Conservation (phyloP, 2,797 vertebrate genomes). For the Fratercula arctica region DNA sequence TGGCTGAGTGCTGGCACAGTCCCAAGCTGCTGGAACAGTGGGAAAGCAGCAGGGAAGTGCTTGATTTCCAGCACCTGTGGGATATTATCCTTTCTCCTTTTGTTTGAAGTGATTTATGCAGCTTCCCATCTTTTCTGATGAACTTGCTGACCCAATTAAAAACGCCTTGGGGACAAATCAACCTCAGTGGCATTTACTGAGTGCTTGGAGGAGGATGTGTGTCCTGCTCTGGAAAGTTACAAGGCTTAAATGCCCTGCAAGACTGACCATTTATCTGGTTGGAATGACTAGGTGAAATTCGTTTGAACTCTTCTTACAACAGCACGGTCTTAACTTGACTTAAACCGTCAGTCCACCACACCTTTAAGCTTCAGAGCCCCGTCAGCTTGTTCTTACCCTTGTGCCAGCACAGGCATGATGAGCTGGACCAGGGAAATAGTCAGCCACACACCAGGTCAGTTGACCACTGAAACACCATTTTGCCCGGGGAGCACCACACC, state of each 20-base stretch:
- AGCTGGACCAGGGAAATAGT: background rate
- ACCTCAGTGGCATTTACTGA: background rate
- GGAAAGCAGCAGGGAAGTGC: background rate
- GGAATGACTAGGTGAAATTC: background rate
- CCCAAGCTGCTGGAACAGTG: background rate
- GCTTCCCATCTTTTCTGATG: background rate
- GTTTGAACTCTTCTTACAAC: background rate
- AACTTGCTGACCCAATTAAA: background rate
- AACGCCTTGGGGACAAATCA: background rate
- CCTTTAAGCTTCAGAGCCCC: background rate
- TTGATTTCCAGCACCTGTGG: background rate
- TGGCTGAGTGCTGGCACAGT: background rate
- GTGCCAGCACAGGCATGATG: background rate
- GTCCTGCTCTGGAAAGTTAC: background rate
- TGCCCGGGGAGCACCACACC: background rate
- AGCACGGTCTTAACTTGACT: background rate
- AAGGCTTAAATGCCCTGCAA: background rate
- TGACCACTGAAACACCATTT: background rate
- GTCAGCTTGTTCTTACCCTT: background rate
- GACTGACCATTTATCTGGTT: background rate
- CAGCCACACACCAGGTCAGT: background rate
- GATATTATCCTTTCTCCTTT: background rate
- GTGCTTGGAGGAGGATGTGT: background rate
- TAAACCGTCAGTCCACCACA: background rate
- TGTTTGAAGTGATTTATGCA: background rate